Conservation (phyloP, 2,888 invertebrate species). For the Andricus curvator region DNA sequence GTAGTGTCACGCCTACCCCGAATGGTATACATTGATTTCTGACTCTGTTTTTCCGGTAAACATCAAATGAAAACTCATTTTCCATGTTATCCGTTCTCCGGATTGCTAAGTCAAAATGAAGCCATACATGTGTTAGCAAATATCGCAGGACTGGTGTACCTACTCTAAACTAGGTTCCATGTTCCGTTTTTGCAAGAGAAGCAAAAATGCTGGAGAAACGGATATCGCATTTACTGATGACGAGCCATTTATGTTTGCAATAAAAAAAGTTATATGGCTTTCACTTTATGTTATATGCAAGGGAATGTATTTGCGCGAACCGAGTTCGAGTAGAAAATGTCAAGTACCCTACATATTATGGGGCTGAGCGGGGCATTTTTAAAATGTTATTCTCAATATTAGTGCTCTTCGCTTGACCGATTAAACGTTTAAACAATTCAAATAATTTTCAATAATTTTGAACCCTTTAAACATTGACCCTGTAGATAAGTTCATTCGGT, state of each 20-base stretch:
- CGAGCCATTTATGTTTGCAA: slow-evolving; percentile 1
- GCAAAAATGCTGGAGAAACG: not conserved
- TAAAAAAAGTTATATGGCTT: slow-evolving; percentile 1
- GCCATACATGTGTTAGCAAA: slow-evolving; percentile 25
- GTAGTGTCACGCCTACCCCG: no score
- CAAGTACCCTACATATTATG: no score
- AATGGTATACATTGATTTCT: no score
- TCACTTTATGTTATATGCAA: not conserved
- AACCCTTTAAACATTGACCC: no score
- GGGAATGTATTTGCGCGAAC: not conserved
- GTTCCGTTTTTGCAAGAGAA: slow-evolving; percentile 24
- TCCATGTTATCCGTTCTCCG: slow-evolving; percentile 10
- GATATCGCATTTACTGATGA: slow-evolving; percentile 15
- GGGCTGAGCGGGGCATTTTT: no score
- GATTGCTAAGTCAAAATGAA: slow-evolving; percentile 3
- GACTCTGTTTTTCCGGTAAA: slow-evolving; percentile 21
- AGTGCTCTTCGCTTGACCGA: no score
- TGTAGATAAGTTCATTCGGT: no score
- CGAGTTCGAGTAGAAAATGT: no score
- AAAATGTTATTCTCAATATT: no score
- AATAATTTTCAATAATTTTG: no score
- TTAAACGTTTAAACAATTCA: no score
- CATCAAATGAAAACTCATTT: slow-evolving; percentile 36
- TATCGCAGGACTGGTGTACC: not conserved
- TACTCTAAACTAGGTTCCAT: slow-evolving; percentile 1